A percentile compares a stretch with the other conserved stretches of the same genome.
These are phyloP conservation scores for Eilema depressum DNA, from an alignment of 2,888 invertebrate species.

Conservation along the genomic window DNA sequence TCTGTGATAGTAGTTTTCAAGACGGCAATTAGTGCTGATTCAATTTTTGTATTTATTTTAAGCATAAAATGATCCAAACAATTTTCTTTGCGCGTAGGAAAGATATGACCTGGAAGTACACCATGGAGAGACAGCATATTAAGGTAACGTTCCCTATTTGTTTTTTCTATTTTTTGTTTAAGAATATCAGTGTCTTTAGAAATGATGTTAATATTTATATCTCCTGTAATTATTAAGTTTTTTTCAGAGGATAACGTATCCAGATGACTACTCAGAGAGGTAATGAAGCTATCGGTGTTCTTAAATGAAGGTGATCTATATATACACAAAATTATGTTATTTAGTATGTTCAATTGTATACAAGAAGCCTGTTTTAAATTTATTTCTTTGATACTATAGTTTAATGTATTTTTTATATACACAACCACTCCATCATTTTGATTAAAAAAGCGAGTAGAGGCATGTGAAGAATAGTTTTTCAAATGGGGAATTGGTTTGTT, in stretches of 20 bases:
- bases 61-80: constrained; percentile 3
- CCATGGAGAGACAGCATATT: not conserved
- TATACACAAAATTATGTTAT: not conserved
- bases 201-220: too few species aligned
- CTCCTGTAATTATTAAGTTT: too few species aligned
- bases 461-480: not conserved
- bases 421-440: too few species aligned
- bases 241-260: not conserved
- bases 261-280: not conserved
- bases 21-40: not conserved
- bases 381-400: not conserved
- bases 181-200: not conserved
- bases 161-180: not conserved
- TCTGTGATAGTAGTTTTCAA: not conserved
- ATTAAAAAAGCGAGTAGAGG: not conserved
- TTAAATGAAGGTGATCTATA: too few species aligned
- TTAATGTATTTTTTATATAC: not conserved
- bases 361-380: not conserved
- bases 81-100: not conserved
- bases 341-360: not conserved
- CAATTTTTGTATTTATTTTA: not conserved
- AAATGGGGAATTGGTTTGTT: not conserved
- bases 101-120: not conserved
- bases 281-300: not conserved
- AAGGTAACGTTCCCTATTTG: not conserved